Base-by-base conservation (phyloP, 2,797 vertebrate genomes). In the Momotus momota region DNA sequence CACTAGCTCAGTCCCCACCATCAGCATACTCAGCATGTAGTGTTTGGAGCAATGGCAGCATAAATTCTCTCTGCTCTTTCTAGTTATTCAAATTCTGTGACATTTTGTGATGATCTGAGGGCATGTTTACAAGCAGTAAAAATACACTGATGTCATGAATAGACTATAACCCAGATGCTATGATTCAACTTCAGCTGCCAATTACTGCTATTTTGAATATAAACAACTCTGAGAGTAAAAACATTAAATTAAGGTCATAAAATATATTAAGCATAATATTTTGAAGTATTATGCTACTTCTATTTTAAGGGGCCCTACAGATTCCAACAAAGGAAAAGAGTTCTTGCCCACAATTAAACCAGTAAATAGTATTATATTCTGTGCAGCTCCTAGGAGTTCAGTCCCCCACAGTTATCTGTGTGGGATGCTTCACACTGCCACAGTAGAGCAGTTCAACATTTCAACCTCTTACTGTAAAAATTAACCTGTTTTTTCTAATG, bases 61-160 rank as follows among this genome's bases (percentile, higher is more conserved):
- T 64, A 91, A 91, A 90, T 93, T 95, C 57, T 64, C 70, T 80
- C 46, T 82, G 46, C 35, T 96, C 86, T 94, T 93, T 33, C 72
- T 74, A 57, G 49, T 91, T 89, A 74, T 86, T 94, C 65, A 89
- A 65, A 89, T 88, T 85, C 75, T 46, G 38, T 82, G 89, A 78
- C 65, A 87, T 92, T 94, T 82, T 72, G 49, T 65, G 89, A 93
- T 21, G 26, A 91, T 88, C 75, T 87, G 80, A 94, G 91, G 75
- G 82, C 91, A 93, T 91, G 79, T 95, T 94, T 95, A 91, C 85
- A 86, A 91, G 91, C 87, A 88, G 49, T 54, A 85, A 89, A 95
- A 94, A 94, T 89, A 54, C 69, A 82, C 33, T 78, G 65, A 81
- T 94, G 79, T 93, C 82, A 90, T 27, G 61, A 88, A 71, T 71